A percentile compares a stretch with the other conserved stretches of the same genome.
phyloP scores from a whole-genome alignment of 2,113 vertebrate species.

The Formicarius rufipectus region DNA sequence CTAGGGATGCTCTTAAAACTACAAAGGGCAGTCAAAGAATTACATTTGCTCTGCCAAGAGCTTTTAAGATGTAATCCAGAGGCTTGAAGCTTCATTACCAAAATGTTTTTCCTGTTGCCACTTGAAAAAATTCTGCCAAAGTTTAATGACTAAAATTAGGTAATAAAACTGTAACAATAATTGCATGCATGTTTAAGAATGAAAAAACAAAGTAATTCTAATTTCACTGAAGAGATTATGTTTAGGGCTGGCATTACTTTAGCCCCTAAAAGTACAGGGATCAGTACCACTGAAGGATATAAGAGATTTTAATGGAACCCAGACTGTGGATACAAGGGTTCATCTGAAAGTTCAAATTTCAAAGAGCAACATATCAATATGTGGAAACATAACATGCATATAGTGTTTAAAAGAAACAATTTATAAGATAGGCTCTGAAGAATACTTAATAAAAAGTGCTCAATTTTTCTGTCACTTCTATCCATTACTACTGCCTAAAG shows the following conservation, averaged over 20 bases:
- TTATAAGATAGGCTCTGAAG: not conserved
- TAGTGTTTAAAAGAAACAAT: not conserved
- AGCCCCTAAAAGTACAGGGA: not conserved
- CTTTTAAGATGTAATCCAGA: conserved; percentile 76
- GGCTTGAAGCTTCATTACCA: not conserved
- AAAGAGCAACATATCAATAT: not conserved
- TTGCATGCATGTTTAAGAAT: not conserved
- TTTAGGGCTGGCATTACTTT: not conserved
- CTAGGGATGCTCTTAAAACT: conserved; percentile 42
- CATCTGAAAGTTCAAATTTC: not conserved
- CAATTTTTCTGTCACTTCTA: not conserved
- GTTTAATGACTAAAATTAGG: not conserved
- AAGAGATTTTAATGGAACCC: not conserved
- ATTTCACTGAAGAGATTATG: not conserved
- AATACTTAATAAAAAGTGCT: not conserved
- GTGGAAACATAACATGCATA: not conserved
- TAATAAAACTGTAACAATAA: not conserved
- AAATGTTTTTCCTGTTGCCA: not conserved
- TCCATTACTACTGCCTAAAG: not conserved
- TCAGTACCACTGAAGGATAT: not conserved
- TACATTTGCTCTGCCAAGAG: conserved; percentile 14
- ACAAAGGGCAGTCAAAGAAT: not conserved
- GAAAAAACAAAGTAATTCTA: not conserved
- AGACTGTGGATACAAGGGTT: not conserved
- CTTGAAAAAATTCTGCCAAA: not conserved